Base-by-base conservation (phyloP, 2,888 invertebrate species). In the Polyommatus iphigenia region DNA sequence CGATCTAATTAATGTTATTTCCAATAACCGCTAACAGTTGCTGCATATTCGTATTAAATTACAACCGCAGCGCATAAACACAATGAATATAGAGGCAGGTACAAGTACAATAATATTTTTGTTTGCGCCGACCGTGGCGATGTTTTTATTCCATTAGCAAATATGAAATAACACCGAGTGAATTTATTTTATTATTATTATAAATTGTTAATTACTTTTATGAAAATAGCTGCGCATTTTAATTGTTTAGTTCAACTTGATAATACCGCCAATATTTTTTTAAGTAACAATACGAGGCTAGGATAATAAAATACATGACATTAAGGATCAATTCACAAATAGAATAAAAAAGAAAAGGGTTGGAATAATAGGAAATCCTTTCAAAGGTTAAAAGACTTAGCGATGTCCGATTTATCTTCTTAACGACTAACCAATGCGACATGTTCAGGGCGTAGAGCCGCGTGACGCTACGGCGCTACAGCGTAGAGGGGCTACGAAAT, bases 341-440 rank as follows among this genome's bases (percentile, higher is more conserved):
- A 20, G 41, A 72, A 62, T 59, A 72, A 76, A 73, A 76, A 62
- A n/a, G 57, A 24, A 78, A 54, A 71, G 67, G 72, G 72, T 36
- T 50, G 18, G 71, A 77, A 79, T 59, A 79, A 78, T 79, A 59
- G 59, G 18, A 59, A 73, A 57, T 72, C 77, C 85, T 85, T 89
- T 88, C 88, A 91, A 88, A 88, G 88, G 88, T 91, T 91, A 89
- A 85, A 84, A 83, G 85, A 84, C 86, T 86, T 88, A 86, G 88
- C 86, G 87, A 88, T 87, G 87, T 81, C 83, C 89, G 86, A 91
- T 92, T 90, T 90, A 89, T 92, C 91, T 91, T 91, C 87, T 87
- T 90, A 92, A 92, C 89, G 90, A 91, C 89, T 90, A 91, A 88
- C 90, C 86, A 85, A 85, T 85, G 89, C 88, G 88, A 88, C 87